A percentile compares a stretch with the other conserved stretches of the same genome.
Evolutionary conservation across 2,888 invertebrate species (phyloP).

Genomic region (Stenchaetothrips biformis): DNA sequence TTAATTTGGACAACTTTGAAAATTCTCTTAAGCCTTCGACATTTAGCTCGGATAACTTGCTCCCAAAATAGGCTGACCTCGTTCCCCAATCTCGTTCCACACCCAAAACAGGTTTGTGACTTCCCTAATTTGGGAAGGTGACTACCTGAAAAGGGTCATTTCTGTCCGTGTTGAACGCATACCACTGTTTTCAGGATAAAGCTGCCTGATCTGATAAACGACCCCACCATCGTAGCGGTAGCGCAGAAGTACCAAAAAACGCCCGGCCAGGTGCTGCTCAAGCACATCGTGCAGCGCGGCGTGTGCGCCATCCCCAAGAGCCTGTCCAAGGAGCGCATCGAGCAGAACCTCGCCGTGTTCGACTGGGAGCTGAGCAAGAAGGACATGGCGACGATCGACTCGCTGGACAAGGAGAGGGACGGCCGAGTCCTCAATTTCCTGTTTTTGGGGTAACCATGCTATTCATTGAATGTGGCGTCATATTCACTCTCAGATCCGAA

Average conservation of each 20-base stretch:
- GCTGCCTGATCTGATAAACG: background rate
- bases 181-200: background rate
- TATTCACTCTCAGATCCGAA: too few relatives aligned
- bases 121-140: too few relatives aligned
- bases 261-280: background rate
- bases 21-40: too few relatives aligned
- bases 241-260: background rate
- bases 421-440: background rate
- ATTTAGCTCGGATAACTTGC: too few relatives aligned
- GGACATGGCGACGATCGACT: background rate
- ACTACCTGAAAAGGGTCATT: too few relatives aligned
- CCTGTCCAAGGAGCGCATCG: background rate
- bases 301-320: conserved; percentile 27
- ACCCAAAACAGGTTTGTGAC: too few relatives aligned
- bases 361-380: background rate
- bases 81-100: too few relatives aligned
- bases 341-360: conserved; percentile 17
- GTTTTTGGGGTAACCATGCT: background rate
- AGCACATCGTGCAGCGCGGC: conserved; percentile 24
- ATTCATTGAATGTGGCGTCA: too few relatives aligned
- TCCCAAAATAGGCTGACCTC: too few relatives aligned
- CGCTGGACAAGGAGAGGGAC: background rate
- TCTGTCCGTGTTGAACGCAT: too few relatives aligned
- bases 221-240: background rate
- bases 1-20: too few relatives aligned